These are phyloP conservation scores for Oreochromis niloticus DNA, from an alignment of 2,113 vertebrate genomes.

Conservation along the genomic window DNA sequence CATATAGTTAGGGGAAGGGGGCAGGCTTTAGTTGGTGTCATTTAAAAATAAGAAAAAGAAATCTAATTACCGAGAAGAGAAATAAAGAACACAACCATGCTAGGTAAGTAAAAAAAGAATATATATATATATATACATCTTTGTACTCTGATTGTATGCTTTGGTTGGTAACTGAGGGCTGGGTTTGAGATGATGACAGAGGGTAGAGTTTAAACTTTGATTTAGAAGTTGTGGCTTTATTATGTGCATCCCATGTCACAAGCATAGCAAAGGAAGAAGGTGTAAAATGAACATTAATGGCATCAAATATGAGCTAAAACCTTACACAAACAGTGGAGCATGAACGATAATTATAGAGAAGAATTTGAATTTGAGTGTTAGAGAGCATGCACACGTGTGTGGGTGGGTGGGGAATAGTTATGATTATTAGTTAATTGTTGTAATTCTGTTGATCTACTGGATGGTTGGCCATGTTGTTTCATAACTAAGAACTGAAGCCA, in stretches of 20 bases:
- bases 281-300: background rate
- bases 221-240: rapidly evolving
- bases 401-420: rapidly evolving
- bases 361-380: background rate
- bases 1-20: background rate
- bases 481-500: background rate
- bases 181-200: rapidly evolving
- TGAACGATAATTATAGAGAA: background rate
- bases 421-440: rapidly evolving
- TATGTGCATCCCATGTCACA: rapidly evolving
- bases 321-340: background rate
- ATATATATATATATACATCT: background rate
- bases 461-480: background rate
- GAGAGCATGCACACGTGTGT: rapidly evolving
- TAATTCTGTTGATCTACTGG: background rate
- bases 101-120: rapidly evolving
- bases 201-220: rapidly evolving
- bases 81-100: background rate
- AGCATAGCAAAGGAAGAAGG: rapidly evolving
- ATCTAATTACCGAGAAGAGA: background rate
- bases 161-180: background rate
- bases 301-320: rapidly evolving
- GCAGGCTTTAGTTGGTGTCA: background rate
- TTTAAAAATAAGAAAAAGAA: background rate
- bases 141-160: background rate